These are phyloP conservation scores for Drepana arcuata DNA, from an alignment of 1,140 invertebrate genomes.

Conservation along the genomic window DNA sequence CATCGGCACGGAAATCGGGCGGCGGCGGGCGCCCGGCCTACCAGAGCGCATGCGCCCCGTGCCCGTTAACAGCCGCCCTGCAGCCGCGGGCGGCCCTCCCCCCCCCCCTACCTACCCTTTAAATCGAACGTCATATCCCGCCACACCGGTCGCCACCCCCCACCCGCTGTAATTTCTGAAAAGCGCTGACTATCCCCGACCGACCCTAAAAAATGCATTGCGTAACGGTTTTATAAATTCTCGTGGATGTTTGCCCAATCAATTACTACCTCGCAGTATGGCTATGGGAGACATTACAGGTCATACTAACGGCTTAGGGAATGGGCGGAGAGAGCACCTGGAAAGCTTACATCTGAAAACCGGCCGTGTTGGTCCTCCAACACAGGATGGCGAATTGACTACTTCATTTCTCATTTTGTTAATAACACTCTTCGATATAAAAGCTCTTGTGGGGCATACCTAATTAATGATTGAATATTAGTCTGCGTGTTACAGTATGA, in stretches of 20 bases:
- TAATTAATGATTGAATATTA: too few species aligned
- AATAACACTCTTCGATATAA: too few species aligned
- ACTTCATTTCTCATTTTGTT: too few species aligned
- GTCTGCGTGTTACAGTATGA: too few species aligned
- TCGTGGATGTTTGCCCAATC: constrained; percentile 49
- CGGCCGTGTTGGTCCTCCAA: too few species aligned
- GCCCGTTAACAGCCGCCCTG: constrained; percentile 66
- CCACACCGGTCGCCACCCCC: constrained; percentile 38
- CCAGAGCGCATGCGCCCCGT: constrained; percentile 49
- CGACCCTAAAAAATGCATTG: constrained; percentile 70
- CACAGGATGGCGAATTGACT: too few species aligned
- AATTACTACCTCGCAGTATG: too few species aligned
- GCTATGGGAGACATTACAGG: too few species aligned
- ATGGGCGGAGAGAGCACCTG: too few species aligned
- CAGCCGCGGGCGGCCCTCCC: constrained; percentile 33
- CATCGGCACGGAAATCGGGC: constrained; percentile 61
- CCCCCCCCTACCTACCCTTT: constrained; percentile 52
- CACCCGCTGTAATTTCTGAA: constrained; percentile 61
- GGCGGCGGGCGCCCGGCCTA: constrained; percentile 31
- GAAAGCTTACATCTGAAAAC: too few species aligned
- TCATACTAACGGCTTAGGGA: too few species aligned
- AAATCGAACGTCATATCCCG: constrained; percentile 69
- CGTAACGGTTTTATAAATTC: constrained; percentile 63
- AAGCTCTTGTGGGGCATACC: too few species aligned
- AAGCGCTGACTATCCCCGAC: constrained; percentile 52